Evolutionary conservation across 2,888 invertebrate species (phyloP).

Genomic region (Ichneumoninae sp.): DNA sequence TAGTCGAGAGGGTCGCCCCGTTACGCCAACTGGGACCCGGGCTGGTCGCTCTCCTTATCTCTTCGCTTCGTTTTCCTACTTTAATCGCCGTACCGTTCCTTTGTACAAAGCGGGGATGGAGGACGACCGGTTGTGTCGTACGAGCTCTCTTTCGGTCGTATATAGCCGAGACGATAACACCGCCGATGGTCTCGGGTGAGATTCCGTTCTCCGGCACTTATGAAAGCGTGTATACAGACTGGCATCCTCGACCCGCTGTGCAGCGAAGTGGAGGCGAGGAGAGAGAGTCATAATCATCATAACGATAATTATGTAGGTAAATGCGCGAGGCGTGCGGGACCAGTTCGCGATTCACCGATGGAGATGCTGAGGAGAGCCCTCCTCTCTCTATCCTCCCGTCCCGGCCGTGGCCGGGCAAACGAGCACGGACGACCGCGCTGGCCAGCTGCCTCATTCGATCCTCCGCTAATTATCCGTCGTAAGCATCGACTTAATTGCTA

Average conservation of each 20-base stretch:
- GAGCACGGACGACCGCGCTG: constrained; percentile 72
- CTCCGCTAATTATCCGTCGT: constrained; percentile 82
- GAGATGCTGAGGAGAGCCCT: constrained; percentile 58
- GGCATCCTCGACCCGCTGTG: not conserved
- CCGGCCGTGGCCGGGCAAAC: not conserved
- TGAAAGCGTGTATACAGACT: constrained; percentile 43
- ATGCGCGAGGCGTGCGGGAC: constrained; percentile 72
- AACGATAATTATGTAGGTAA: constrained; percentile 82
- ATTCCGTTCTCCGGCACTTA: constrained; percentile 65
- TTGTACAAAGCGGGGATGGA: constrained; percentile 11
- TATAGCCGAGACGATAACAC: constrained; percentile 18
- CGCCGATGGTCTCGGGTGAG: constrained; percentile 50
- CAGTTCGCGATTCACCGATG: constrained; percentile 52
- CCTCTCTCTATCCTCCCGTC: not conserved
- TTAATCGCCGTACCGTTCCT: constrained; percentile 24
- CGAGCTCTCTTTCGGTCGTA: not conserved
- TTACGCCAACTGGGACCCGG: constrained; percentile 17
- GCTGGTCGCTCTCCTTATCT: not conserved
- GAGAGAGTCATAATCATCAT: constrained; percentile 80
- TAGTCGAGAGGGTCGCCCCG: not conserved
- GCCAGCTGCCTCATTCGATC: constrained; percentile 82
- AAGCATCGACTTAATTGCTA: constrained; percentile 82
- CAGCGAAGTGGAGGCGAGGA: constrained; percentile 30
- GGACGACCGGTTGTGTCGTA: constrained; percentile 27
- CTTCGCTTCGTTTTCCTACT: not conserved